phyloP scores from a whole-genome alignment of 2,888 invertebrate species.

The Oithona nana region DNA sequence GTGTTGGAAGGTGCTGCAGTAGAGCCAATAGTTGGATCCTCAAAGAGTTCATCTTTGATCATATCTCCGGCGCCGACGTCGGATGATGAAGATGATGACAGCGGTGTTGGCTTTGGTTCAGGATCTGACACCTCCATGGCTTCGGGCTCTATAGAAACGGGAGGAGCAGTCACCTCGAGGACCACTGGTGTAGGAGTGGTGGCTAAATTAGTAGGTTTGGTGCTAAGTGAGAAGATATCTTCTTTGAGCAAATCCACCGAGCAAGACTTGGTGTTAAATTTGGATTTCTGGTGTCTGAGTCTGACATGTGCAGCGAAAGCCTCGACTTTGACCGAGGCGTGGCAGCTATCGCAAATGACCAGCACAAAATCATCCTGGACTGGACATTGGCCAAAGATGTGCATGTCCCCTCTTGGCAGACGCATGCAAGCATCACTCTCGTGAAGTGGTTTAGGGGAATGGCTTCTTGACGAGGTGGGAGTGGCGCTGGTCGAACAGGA shows the following conservation, averaged over 20 bases:
- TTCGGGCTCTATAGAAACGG: background rate
- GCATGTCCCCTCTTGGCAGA: conserved; percentile 13
- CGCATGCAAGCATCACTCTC: conserved; percentile 16
- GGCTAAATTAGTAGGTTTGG: background rate
- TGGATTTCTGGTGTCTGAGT: background rate
- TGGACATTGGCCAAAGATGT: conserved; percentile 13
- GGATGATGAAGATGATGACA: too few species aligned
- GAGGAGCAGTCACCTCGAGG: background rate
- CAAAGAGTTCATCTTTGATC: background rate
- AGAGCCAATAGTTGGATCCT: background rate
- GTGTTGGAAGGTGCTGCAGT: background rate
- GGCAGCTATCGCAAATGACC: conserved; percentile 5
- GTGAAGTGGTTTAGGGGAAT: background rate
- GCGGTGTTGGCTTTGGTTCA: background rate
- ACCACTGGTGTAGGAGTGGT: background rate
- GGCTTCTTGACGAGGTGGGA: background rate
- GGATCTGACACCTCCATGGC: background rate
- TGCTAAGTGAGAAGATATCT: background rate
- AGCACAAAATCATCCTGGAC: conserved; percentile 9
- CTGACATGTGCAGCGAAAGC: conserved; percentile 10
- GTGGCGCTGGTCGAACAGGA: conserved; percentile 3
- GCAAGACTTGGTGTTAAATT: background rate
- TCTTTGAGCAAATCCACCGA: background rate
- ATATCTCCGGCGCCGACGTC: too few species aligned
- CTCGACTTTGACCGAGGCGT: conserved; percentile 2